These are phyloP conservation scores for Mechanitis messenoides DNA, from an alignment of 2,888 invertebrate genomes.

Conservation along the genomic window DNA sequence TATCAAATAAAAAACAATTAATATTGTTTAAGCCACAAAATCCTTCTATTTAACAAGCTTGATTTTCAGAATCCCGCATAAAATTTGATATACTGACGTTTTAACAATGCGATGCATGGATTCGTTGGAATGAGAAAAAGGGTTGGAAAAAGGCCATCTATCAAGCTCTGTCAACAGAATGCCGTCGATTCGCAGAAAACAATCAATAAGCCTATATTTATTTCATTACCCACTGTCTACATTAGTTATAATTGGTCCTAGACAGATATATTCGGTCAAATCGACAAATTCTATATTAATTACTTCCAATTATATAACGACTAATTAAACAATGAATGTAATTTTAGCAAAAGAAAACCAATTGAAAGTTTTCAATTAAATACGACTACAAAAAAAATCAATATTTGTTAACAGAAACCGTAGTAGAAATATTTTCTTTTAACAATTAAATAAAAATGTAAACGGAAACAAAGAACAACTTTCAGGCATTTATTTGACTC, in stretches of 20 bases:
- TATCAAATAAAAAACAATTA: too few relatives aligned
- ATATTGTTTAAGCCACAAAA: too few relatives aligned
- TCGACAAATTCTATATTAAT: too few relatives aligned
- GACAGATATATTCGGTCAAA: not conserved
- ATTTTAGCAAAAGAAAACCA: too few relatives aligned
- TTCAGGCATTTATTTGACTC: slow-evolving; percentile 21
- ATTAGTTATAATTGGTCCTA: not conserved
- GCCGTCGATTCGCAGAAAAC: slow-evolving; percentile 68
- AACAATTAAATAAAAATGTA: slow-evolving; percentile 21
- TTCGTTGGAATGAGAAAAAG: slow-evolving; percentile 35
- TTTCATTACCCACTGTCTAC: slow-evolving; percentile 55
- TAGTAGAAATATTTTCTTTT: not conserved
- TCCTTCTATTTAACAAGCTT: not conserved
- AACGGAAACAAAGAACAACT: slow-evolving; percentile 15
- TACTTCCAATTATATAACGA: too few relatives aligned
- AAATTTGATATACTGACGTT: slow-evolving; percentile 35
- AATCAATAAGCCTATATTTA: slow-evolving; percentile 74
- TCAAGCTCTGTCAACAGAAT: slow-evolving; percentile 68
- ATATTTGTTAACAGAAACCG: too few relatives aligned
- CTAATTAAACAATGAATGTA: too few relatives aligned
- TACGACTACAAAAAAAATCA: too few relatives aligned
- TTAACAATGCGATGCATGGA: slow-evolving; percentile 29
- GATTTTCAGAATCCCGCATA: slow-evolving; percentile 17
- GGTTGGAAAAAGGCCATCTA: slow-evolving; percentile 67
- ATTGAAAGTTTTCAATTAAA: too few relatives aligned